A percentile compares a stretch with the other conserved stretches of the same genome.
Conservation (phyloP, 2,797 vertebrate species). For the Phalloptychus januarius region DNA sequence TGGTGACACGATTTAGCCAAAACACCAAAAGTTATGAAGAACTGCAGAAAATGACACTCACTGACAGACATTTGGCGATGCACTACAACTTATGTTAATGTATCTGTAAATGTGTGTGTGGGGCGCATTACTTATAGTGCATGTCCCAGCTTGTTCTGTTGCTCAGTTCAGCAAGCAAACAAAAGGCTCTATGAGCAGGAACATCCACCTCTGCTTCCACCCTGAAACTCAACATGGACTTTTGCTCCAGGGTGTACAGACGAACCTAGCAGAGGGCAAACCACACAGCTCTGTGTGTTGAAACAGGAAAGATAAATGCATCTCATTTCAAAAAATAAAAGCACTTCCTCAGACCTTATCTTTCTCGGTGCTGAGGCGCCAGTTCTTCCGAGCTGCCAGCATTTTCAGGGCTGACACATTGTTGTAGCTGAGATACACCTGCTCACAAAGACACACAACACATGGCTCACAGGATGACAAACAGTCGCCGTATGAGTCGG, state of each 20-base stretch:
- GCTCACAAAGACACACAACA: conserved; percentile 29
- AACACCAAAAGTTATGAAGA: neutral
- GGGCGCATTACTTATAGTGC: conserved; percentile 83
- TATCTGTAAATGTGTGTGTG: conserved; percentile 6
- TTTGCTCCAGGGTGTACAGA: conserved; percentile 90
- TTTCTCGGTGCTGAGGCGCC: conserved; percentile 86
- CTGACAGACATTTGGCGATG: neutral
- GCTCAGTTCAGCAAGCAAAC: conserved; percentile 86
- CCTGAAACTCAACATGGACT: conserved; percentile 86
- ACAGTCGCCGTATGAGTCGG: neutral
- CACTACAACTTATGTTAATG: neutral
- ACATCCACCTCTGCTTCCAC: conserved; percentile 83
- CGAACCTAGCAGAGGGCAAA: conserved; percentile 76
- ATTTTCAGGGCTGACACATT: conserved; percentile 92
- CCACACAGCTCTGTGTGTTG: neutral
- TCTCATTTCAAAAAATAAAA: neutral
- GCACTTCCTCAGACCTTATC: conserved; percentile 76
- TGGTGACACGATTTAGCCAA: neutral
- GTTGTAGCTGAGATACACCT: conserved; percentile 97
- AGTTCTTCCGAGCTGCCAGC: conserved; percentile 85
- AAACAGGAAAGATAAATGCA: neutral
- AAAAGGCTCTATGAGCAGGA: conserved; percentile 81
- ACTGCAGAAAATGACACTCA: neutral
- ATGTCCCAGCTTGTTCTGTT: conserved; percentile 87
- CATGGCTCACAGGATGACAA: neutral